These are phyloP conservation scores for Leptodactylus fuscus DNA, from an alignment of 2,113 vertebrate genomes.

Conservation along the genomic window DNA sequence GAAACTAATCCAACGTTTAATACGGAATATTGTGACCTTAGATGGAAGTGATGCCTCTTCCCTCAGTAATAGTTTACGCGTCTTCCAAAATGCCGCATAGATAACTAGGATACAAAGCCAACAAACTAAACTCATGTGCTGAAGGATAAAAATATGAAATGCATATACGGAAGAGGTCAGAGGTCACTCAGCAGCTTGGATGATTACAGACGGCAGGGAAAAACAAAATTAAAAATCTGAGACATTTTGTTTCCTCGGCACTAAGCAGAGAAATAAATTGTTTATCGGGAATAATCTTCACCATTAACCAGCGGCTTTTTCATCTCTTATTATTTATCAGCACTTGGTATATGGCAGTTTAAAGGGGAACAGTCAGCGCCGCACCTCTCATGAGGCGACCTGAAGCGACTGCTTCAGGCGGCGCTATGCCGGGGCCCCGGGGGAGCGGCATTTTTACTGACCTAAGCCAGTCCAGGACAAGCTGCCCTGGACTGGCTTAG, in stretches of 20 bases:
- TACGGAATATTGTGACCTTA: constrained; percentile 14
- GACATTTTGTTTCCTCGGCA: background rate
- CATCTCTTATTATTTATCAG: no score
- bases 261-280: background rate
- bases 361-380: no score
- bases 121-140: background rate
- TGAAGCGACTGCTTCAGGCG: no score
- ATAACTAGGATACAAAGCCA: background rate
- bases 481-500: no score
- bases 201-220: background rate
- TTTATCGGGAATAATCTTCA: background rate
- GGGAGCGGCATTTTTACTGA: no score
- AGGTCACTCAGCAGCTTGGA: background rate
- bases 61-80: background rate
- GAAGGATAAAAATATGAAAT: background rate
- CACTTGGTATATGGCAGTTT: no score
- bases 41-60: background rate
- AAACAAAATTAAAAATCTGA: background rate
- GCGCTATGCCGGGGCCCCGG: no score
- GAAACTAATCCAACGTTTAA: constrained; percentile 30
- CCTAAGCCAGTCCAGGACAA: no score
- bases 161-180: no score
- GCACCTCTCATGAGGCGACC: no score
- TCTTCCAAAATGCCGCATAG: background rate
- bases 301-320: no score